Evolutionary conservation across 2,888 invertebrate genomes (phyloP).

Genomic region (Tipula vernalis): DNA sequence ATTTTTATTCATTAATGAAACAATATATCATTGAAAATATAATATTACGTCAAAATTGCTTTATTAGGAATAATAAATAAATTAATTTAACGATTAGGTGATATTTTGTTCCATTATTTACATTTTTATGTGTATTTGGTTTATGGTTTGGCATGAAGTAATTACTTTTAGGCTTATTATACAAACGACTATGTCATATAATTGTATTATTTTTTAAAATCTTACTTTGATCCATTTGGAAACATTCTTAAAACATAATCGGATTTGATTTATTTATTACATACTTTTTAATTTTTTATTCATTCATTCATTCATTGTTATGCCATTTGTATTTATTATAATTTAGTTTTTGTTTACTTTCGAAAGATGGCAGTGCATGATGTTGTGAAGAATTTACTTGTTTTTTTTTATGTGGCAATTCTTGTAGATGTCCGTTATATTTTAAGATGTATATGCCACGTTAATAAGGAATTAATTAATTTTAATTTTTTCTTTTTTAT

Average conservation of each 20-base stretch:
- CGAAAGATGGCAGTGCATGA: background rate
- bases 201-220: background rate
- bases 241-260: background rate
- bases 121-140: background rate
- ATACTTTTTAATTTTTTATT: background rate
- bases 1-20: background rate
- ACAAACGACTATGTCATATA: background rate
- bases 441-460: background rate
- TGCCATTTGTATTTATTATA: background rate
- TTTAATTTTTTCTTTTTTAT: constrained; percentile 4
- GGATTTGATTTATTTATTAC: background rate
- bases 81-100: background rate
- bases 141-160: background rate
- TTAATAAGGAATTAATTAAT: background rate
- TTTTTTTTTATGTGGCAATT: background rate
- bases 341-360: background rate
- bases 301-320: background rate
- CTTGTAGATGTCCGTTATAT: background rate
- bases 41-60: background rate
- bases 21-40: background rate
- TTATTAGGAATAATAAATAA: background rate
- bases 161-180: background rate
- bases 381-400: background rate
- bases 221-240: background rate
- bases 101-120: background rate